A percentile compares a stretch with the other conserved stretches of the same genome.
Evolutionary conservation across 2,888 invertebrate species (phyloP).

Genomic region (Augiades crinisus): DNA sequence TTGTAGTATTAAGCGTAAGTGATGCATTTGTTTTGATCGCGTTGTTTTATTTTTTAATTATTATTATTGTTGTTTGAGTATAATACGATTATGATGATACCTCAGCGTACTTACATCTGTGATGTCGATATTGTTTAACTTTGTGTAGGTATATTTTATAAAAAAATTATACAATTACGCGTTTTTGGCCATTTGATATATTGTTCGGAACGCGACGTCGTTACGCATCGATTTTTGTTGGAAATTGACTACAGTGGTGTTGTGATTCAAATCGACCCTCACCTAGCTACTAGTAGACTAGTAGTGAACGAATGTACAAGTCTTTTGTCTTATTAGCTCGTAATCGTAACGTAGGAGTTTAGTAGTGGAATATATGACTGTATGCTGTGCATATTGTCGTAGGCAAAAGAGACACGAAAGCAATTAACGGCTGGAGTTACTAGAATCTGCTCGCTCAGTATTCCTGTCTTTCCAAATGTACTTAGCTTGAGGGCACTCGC

Average conservation of each 20-base stretch:
- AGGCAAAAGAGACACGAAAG: background rate
- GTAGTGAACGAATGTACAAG: conserved; percentile 16
- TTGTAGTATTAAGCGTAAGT: conserved; percentile 46
- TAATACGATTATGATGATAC: conserved; percentile 37
- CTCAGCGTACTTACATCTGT: conserved; percentile 55
- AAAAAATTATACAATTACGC: conserved; percentile 24
- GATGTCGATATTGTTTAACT: conserved; percentile 41
- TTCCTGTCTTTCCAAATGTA: conserved; percentile 21
- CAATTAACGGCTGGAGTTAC: conserved; percentile 1
- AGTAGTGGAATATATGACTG: background rate
- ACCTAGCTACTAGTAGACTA: conserved; percentile 35
- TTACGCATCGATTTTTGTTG: conserved; percentile 26
- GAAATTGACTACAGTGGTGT: conserved; percentile 56
- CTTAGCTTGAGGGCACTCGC: conserved; percentile 7
- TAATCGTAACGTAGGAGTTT: background rate
- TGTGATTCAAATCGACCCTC: conserved; percentile 54
- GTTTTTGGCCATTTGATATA: conserved; percentile 5
- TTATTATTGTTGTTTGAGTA: conserved; percentile 40
- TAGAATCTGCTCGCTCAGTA: conserved; percentile 13
- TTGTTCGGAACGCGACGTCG: background rate
- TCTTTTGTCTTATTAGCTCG: conserved; percentile 23
- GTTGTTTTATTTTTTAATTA: conserved; percentile 36
- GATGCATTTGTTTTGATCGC: conserved; percentile 36
- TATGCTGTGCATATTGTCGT: background rate
- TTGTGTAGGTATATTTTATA: conserved; percentile 38